phyloP scores from a whole-genome alignment of 2,888 invertebrate genomes.

The Lordiphosa fenestrarum region DNA sequence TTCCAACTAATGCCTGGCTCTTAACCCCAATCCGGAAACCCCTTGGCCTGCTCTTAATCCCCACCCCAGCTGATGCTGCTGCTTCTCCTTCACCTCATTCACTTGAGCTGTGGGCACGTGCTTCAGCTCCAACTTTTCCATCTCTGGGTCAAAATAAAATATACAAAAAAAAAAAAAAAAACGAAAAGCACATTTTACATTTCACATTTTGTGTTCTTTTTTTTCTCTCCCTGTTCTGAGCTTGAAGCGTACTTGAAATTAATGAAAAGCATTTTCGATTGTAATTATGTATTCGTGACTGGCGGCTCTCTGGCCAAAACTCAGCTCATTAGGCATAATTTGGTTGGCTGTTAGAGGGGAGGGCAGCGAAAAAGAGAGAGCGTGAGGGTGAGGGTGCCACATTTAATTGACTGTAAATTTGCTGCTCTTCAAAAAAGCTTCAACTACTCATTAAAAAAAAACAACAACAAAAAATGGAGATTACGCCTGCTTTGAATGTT shows the following conservation, averaged over 20 bases:
- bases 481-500: too few species aligned
- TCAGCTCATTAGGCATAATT: constrained; percentile 69
- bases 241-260: constrained; percentile 63
- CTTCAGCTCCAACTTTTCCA: constrained; percentile 7
- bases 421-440: constrained; percentile 59
- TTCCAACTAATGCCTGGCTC: constrained; percentile 6
- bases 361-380: neutral
- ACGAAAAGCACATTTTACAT: constrained; percentile 6
- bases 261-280: constrained; percentile 72
- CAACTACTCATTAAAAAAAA: constrained; percentile 64
- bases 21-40: constrained; percentile 4
- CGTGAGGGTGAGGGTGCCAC: constrained; percentile 27
- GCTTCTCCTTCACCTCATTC: neutral
- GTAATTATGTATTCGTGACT: constrained; percentile 70
- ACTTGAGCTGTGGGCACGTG: constrained; percentile 11
- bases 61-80: neutral
- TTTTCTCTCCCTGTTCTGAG: constrained; percentile 15
- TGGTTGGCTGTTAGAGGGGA: constrained; percentile 9
- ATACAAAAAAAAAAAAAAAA: constrained; percentile 28
- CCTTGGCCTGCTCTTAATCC: constrained; percentile 5
- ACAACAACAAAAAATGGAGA: constrained; percentile 5
- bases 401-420: constrained; percentile 72
- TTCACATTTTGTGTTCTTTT: neutral
- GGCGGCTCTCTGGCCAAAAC: constrained; percentile 32
- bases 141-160: constrained; percentile 4